These are phyloP conservation scores for Illadopsis cleaveri DNA, from an alignment of 2,113 vertebrate species.

Conservation along the genomic window DNA sequence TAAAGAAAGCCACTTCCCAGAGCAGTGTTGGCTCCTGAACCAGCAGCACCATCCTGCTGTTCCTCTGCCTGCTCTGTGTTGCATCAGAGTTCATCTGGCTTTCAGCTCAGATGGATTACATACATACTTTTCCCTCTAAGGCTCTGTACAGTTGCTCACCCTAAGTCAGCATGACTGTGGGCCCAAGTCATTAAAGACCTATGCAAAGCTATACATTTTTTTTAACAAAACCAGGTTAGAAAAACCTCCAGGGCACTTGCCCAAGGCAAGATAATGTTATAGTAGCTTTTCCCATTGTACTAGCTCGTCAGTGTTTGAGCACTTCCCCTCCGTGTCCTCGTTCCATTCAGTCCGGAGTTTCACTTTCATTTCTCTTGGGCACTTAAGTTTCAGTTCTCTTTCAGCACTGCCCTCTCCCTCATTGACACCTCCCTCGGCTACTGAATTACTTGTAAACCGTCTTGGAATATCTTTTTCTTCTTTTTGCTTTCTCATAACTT, in stretches of 20 bases:
- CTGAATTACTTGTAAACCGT: neutral
- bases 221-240: neutral
- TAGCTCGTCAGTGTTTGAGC: neutral
- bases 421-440: neutral
- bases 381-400: conserved; percentile 59
- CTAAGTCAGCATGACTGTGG: neutral
- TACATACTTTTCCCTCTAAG: neutral
- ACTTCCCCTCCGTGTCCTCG: neutral
- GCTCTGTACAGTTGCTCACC: neutral
- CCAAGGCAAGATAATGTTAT: neutral
- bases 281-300: neutral
- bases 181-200: neutral
- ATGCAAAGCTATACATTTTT: neutral
- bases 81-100: neutral
- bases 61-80: neutral
- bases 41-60: rapidly evolving
- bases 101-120: neutral
- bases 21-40: neutral
- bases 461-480: neutral
- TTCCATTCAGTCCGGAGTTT: conserved; percentile 23
- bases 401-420: neutral
- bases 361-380: conserved; percentile 68
- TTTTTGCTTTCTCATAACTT: neutral
- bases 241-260: neutral
- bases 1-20: neutral